Evolutionary conservation across 2,888 invertebrate species (phyloP).

Genomic region (Ethmia dodecea): DNA sequence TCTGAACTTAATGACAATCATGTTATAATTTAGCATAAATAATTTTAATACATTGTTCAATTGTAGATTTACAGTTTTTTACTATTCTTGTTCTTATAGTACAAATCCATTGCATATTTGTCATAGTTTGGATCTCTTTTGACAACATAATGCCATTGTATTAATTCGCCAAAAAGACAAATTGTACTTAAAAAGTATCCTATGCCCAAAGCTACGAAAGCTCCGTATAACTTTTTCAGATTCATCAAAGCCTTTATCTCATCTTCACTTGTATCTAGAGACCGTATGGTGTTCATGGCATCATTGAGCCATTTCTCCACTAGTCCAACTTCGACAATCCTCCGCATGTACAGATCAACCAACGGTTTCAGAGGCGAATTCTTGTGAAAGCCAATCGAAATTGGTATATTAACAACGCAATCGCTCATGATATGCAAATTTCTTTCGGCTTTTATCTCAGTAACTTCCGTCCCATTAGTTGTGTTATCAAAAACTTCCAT

Average conservation of each 20-base stretch:
- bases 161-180: constrained; percentile 77
- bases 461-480: constrained; percentile 27
- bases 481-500: constrained; percentile 28
- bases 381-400: constrained; percentile 88
- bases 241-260: constrained; percentile 87
- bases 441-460: constrained; percentile 36
- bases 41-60: constrained; percentile 22
- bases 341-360: constrained; percentile 81
- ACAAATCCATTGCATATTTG: constrained; percentile 79
- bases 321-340: constrained; percentile 85
- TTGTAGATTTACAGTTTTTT: constrained; percentile 37
- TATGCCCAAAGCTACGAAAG: constrained; percentile 82
- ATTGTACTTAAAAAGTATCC: constrained; percentile 81
- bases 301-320: constrained; percentile 89
- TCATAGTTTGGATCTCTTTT: constrained; percentile 83
- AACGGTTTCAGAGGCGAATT: constrained; percentile 86
- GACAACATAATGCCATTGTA: constrained; percentile 82
- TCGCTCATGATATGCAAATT: constrained; percentile 89
- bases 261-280: constrained; percentile 75
- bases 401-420: constrained; percentile 88
- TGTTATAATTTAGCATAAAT: constrained; percentile 30
- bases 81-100: constrained; percentile 68
- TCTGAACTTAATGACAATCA: constrained; percentile 26
- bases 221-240: constrained; percentile 87
- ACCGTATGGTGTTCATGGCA: constrained; percentile 78